Percentiles rank a stretch among this genome's conserved stretches.
Conservation (phyloP, 2,113 vertebrate genomes). For the Bungarus multicinctus region DNA sequence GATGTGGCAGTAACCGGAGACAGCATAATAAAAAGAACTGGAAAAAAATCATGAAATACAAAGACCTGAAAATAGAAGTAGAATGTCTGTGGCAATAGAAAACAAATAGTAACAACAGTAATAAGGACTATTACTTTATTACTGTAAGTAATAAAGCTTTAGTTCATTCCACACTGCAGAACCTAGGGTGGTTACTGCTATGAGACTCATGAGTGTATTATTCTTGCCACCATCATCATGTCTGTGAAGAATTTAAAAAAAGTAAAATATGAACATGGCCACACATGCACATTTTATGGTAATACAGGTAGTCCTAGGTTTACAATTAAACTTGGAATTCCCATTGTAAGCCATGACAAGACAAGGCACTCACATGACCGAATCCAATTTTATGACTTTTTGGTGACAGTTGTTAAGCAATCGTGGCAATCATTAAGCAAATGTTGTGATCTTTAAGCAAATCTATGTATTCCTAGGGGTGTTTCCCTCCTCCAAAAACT, state of each 20-base stretch:
- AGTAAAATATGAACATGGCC: background rate
- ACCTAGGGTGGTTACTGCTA: background rate
- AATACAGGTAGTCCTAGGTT: background rate
- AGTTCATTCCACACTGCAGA: background rate
- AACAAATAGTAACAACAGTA: background rate
- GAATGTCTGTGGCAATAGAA: background rate
- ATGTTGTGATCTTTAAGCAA: too few relatives aligned
- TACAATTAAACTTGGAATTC: too few relatives aligned
- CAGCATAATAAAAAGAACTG: background rate
- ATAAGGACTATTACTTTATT: background rate
- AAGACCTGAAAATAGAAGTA: background rate
- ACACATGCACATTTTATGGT: background rate
- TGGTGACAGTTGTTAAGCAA: background rate
- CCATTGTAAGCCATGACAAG: background rate
- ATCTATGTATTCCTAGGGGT: background rate
- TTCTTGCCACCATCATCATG: background rate
- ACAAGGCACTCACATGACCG: background rate
- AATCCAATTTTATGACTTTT: background rate
- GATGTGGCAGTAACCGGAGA: background rate
- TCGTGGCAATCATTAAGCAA: background rate
- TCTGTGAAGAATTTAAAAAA: background rate
- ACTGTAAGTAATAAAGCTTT: background rate
- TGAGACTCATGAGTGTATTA: background rate
- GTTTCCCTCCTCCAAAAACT: rapidly evolving
- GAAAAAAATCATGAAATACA: background rate